Evolutionary conservation across 2,888 invertebrate species (phyloP), one percentile per base, ranked within the genome.

Genomic region (Ditylenchus weischeri): DNA sequence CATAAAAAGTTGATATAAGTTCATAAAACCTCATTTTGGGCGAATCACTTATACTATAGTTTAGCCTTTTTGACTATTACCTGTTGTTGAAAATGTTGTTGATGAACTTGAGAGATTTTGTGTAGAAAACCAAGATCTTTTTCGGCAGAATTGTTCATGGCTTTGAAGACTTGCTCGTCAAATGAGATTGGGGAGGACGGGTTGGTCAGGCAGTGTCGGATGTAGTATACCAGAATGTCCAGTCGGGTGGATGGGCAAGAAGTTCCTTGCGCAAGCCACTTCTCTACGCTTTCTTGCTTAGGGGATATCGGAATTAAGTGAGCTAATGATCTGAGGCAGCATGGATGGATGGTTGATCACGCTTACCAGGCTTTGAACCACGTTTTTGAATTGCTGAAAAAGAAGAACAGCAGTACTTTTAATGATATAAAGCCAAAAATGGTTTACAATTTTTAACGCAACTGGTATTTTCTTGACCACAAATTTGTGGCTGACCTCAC

Each of bases 321-420:
- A 43, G 15, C 13, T 6, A 15, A 43, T 43, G 8, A 43, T 43
- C 1, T 3, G 8, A 15, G 43, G 43, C 5, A 29, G 13, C 13
- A 29, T 29, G 57, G 18, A 54, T 7, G 23, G 57, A 36, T 15
- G 11, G 23, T 59, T 59, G 13, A 59, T 3, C 36, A 59, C 8
- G 19, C 35, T 23, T 8, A 35, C 59, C 11, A 36, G 2, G 4
- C 5, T 59, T 59, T 59, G 59, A 36, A 59, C 35, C 10, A 59
- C 7, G 10, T 59, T 59, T 59, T 59, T 35, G 43, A 15, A 59
- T 13, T 59, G 36, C 59, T 59, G 36, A 43, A 43, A 43, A 43
- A 43, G 15, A 43, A 6, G 3, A 43, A 10, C 2, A 43, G 13
- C 43, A 43, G 7, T 38, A 38, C 8, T 29, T 29, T 2, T 29